Evolutionary conservation across 2,888 invertebrate species (phyloP).

Genomic region (Anaspis maculata): DNA sequence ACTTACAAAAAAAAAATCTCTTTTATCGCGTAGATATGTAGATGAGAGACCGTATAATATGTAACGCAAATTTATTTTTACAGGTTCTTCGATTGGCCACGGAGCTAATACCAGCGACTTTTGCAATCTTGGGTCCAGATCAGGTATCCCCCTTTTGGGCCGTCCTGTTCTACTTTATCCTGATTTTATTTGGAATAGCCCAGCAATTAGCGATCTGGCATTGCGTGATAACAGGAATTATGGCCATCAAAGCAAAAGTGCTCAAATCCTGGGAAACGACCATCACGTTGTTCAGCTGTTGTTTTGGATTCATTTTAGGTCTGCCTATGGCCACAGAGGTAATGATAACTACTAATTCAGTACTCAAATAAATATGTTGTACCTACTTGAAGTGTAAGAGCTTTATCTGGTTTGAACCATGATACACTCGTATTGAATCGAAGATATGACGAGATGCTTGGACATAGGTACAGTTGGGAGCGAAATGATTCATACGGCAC

Average conservation of each 20-base stretch:
- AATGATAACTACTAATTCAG: slow-evolving; percentile 25
- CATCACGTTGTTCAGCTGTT: slow-evolving; percentile 76
- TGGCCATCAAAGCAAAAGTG: slow-evolving; percentile 66
- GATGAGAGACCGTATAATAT: too few relatives aligned
- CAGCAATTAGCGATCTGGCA: slow-evolving; percentile 89
- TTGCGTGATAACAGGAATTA: slow-evolving; percentile 76
- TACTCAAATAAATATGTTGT: too few relatives aligned
- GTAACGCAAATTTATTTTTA: slow-evolving; percentile 14
- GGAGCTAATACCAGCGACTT: slow-evolving; percentile 82
- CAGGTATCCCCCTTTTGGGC: slow-evolving; percentile 83
- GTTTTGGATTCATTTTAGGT: slow-evolving; percentile 74
- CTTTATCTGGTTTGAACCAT: too few relatives aligned
- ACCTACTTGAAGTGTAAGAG: too few relatives aligned
- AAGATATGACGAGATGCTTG: too few relatives aligned
- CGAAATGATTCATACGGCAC: too few relatives aligned
- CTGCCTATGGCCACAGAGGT: slow-evolving; percentile 82
- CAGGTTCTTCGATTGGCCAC: slow-evolving; percentile 70
- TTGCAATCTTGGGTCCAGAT: slow-evolving; percentile 66
- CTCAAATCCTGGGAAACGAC: slow-evolving; percentile 73
- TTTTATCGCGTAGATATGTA: too few relatives aligned
- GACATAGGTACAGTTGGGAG: too few relatives aligned
- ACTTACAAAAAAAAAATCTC: too few relatives aligned
- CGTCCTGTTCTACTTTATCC: slow-evolving; percentile 73
- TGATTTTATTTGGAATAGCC: slow-evolving; percentile 79
- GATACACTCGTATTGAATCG: too few relatives aligned